phyloP scores from a whole-genome alignment of 2,888 invertebrate genomes.

The Gryllus longicercus region DNA sequence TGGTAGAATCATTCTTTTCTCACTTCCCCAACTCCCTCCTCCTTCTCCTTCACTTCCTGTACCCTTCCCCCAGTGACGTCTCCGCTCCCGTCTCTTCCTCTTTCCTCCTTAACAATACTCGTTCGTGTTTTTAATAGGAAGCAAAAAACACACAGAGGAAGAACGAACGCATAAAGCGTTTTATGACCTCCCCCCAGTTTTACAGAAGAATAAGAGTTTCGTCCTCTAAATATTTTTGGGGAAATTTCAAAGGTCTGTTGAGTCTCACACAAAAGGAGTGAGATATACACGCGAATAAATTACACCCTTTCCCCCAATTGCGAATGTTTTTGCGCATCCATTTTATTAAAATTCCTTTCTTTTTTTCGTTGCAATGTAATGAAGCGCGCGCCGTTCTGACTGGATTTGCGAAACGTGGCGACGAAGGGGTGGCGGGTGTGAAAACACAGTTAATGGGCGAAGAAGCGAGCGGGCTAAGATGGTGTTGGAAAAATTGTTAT shows the following conservation, averaged over 20 bases:
- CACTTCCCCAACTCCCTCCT: background rate
- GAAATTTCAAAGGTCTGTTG: constrained; percentile 17
- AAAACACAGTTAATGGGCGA: too few species aligned
- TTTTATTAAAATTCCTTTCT: constrained; percentile 17
- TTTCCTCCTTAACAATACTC: constrained; percentile 1
- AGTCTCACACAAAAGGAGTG: constrained; percentile 11
- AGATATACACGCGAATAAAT: constrained; percentile 17
- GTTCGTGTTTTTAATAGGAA: background rate
- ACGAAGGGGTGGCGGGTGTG: too few species aligned
- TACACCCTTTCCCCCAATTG: background rate
- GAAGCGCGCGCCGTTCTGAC: too few species aligned
- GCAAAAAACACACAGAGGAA: background rate
- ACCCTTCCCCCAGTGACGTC: background rate
- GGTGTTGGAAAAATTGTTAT: too few species aligned
- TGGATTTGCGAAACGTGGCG: too few species aligned
- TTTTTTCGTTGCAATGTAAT: background rate
- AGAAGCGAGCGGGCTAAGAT: too few species aligned
- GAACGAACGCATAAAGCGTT: constrained; percentile 17
- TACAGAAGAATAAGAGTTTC: constrained; percentile 2
- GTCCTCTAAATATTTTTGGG: constrained; percentile 5
- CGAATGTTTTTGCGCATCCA: constrained; percentile 5
- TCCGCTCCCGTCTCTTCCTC: background rate
- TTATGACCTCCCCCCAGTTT: background rate
- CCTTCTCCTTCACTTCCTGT: background rate
- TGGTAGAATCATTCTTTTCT: background rate